phyloP scores from a whole-genome alignment of 1,140 invertebrate species.

The Brachystomella parvula region DNA sequence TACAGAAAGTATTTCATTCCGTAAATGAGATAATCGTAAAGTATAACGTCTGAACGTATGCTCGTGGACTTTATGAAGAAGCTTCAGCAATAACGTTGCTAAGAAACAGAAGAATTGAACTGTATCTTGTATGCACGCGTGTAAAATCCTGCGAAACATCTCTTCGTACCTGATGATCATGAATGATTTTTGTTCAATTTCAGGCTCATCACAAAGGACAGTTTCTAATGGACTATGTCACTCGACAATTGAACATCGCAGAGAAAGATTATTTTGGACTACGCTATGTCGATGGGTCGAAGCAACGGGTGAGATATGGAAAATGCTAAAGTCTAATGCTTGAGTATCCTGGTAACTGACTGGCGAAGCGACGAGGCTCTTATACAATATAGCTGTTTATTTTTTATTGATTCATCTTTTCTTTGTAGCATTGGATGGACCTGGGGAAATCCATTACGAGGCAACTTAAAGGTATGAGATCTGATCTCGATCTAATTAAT shows the following conservation, averaged over 20 bases:
- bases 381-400: slow-evolving; percentile 24
- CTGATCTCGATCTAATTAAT: neutral
- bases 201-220: slow-evolving; percentile 89
- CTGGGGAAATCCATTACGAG: slow-evolving; percentile 84
- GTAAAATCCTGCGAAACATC: too few relatives aligned
- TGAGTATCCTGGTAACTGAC: neutral
- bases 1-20: too few relatives aligned
- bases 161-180: too few relatives aligned
- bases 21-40: too few relatives aligned
- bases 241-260: slow-evolving; percentile 82
- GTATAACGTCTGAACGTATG: too few relatives aligned
- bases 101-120: neutral
- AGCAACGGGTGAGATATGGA: slow-evolving; percentile 69
- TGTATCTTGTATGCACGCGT: too few relatives aligned
- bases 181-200: neutral
- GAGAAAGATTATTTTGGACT: slow-evolving; percentile 97
- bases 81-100: too few relatives aligned
- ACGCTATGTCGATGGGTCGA: slow-evolving; percentile 81
- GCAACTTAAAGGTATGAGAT: slow-evolving; percentile 78
- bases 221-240: slow-evolving; percentile 85
- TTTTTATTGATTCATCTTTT: slow-evolving; percentile 37
- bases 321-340: neutral
- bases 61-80: too few relatives aligned
- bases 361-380: neutral
- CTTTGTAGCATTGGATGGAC: slow-evolving; percentile 89